Base-by-base conservation (phyloP, 2,797 vertebrate genomes). In the Fundulus diaphanus region DNA sequence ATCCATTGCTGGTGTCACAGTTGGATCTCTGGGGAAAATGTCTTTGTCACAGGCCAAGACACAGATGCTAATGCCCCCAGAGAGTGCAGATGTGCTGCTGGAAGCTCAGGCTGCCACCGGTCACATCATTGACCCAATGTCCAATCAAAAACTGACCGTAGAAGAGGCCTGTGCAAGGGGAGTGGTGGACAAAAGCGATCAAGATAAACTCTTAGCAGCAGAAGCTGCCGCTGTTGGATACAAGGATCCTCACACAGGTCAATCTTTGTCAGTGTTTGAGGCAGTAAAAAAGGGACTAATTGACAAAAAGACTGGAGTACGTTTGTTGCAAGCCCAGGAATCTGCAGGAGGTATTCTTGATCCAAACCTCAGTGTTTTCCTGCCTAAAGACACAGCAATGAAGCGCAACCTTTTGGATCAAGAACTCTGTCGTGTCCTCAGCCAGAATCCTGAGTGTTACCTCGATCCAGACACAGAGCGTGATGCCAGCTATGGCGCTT, bases 351-450 rank as follows among this genome's bases (percentile, higher is more conserved):
- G 96, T 0, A 93, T 97, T 42, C 91, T 98, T 76, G 97, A 98
- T 90, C 97, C 97, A 0, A 91, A 95, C 20, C 95, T 96, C 69
- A 97, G 97, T 68, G 95, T 98, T 68, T 97, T 96, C 86, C 87
- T 98, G 4, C 95, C 97, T 1, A 96, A 95, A 93, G 96, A 98
- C 27, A 63, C 93, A 27, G 97, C 97, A 68, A 91, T 96, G 18
- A 94, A 96, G 48, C 96, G 94, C 70, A 95, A 95, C 27, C 76
- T 98, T 87, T 93, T 98, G 71, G 96, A 97, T 86, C 92, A 95
- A 78, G 94, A 97, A n/a, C 87, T 74, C 1, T 1, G n/a, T 33
- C n/a, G 12, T 31, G 73, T 18, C 22, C 44, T 74, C 4, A 54
- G 44, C 3, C 11, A 74, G 44, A 61, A 27, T 51, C 74, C 96